Percentiles rank a stretch among this genome's conserved stretches.
Evolutionary conservation across 2,888 invertebrate genomes (phyloP).

Genomic region (Lasioglossum calceatum): DNA sequence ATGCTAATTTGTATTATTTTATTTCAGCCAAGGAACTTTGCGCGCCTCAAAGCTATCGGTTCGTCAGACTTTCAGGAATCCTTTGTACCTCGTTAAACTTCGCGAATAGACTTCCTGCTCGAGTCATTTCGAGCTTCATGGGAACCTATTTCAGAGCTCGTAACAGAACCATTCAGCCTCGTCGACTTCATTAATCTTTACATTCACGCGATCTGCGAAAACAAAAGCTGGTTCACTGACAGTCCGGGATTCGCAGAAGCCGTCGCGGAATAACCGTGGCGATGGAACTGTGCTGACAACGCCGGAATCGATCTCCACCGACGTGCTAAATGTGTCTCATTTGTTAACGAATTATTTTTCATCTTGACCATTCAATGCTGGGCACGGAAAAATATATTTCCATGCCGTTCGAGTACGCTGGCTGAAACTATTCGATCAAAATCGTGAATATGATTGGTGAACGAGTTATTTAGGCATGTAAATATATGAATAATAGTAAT

Average conservation of each 20-base stretch:
- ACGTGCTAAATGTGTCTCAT: not conserved
- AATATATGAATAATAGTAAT: no score
- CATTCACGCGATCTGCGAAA: conserved; percentile 24
- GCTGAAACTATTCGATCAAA: no score
- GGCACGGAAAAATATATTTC: no score
- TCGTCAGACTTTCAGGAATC: not conserved
- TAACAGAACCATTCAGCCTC: conserved; percentile 17
- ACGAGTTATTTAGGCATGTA: no score
- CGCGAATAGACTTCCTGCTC: conserved; percentile 17
- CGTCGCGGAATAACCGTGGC: not conserved
- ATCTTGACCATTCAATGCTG: no score
- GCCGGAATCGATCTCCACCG: not conserved
- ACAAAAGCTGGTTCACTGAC: conserved; percentile 2
- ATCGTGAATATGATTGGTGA: no score
- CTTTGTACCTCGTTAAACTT: conserved; percentile 39
- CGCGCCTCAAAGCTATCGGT: conserved; percentile 4
- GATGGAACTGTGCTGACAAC: not conserved
- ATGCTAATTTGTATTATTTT: conserved; percentile 7
- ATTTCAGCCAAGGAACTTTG: not conserved
- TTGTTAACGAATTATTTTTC: not conserved
- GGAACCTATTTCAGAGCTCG: conserved; percentile 25
- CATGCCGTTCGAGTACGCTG: no score
- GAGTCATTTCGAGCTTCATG: conserved; percentile 28
- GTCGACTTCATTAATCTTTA: conserved; percentile 45
- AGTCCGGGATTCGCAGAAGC: not conserved